Percentiles rank a stretch among this genome's conserved stretches.
These are phyloP conservation scores for Himalopsyche anomala DNA, from an alignment of 2,888 invertebrate genomes.

Conservation along the genomic window DNA sequence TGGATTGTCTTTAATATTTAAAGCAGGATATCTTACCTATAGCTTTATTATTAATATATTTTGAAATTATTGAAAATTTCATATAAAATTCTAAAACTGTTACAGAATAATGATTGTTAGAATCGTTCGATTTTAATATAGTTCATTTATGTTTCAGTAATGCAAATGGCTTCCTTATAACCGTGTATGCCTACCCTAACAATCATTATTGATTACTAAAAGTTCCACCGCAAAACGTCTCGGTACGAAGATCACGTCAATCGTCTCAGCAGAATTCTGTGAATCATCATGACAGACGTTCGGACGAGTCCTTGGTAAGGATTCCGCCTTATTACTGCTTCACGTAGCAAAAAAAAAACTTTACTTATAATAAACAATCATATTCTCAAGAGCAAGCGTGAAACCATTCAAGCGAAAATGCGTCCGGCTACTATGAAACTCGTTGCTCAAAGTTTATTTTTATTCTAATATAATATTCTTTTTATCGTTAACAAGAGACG, in stretches of 20 bases:
- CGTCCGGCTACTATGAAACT: conserved; percentile 46
- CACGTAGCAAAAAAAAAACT: neutral
- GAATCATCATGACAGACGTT: conserved; percentile 44
- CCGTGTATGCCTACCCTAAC: conserved; percentile 6
- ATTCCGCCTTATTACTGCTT: conserved; percentile 49
- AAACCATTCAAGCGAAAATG: conserved; percentile 47
- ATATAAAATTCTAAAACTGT: too few species aligned
- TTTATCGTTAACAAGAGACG: too few species aligned
- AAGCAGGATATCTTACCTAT: too few species aligned
- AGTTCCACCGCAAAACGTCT: conserved; percentile 22
- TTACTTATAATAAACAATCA: conserved; percentile 15
- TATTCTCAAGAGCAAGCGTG: conserved; percentile 54
- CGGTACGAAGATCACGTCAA: conserved; percentile 21
- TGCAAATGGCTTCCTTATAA: neutral
- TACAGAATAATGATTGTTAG: too few species aligned
- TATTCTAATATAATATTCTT: too few species aligned
- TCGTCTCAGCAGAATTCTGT: conserved; percentile 41
- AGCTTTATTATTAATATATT: too few species aligned
- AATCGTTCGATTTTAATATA: too few species aligned
- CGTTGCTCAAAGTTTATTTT: neutral
- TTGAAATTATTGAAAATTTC: too few species aligned
- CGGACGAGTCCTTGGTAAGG: conserved; percentile 54
- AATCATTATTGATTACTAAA: conserved; percentile 26
- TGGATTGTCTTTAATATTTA: too few species aligned
- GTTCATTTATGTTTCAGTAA: neutral